A percentile compares a stretch with the other conserved stretches of the same genome.
phyloP scores from a whole-genome alignment of 1,140 invertebrate species.

The Sitophilus oryzae region DNA sequence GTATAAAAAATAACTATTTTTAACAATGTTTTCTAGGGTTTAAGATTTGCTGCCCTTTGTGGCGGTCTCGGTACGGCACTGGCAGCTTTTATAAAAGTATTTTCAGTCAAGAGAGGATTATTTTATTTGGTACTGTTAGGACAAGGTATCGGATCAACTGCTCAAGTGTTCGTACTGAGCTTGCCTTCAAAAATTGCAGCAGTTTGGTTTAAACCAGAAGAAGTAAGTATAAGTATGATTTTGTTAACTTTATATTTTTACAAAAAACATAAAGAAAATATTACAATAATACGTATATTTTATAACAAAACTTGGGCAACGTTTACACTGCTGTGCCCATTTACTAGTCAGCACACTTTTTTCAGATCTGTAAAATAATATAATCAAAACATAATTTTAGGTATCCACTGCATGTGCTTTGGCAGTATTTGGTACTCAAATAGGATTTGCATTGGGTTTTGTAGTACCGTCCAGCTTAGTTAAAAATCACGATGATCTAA shows the following conservation, averaged over 20 bases:
- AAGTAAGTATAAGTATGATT: constrained; percentile 50
- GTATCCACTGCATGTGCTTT: constrained; percentile 68
- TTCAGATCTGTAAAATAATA: no score
- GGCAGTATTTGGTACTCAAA: constrained; percentile 74
- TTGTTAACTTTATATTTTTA: constrained; percentile 6
- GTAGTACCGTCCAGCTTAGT: constrained; percentile 45
- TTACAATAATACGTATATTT: not conserved
- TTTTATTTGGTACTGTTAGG: constrained; percentile 61
- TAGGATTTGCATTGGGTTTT: constrained; percentile 48
- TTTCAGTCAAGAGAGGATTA: constrained; percentile 51
- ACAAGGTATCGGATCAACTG: constrained; percentile 62
- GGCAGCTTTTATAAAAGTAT: constrained; percentile 70
- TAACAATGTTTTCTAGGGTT: constrained; percentile 35
- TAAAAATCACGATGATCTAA: constrained; percentile 43
- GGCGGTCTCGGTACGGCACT: constrained; percentile 45
- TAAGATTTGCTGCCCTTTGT: constrained; percentile 41
- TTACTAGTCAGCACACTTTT: no score
- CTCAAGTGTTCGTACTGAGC: constrained; percentile 62
- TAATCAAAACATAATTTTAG: constrained; percentile 21
- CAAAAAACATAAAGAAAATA: not conserved
- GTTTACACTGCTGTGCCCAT: no score
- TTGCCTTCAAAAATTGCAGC: constrained; percentile 68
- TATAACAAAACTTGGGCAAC: not conserved
- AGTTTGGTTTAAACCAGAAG: constrained; percentile 48
- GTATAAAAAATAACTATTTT: not conserved